Conservation (phyloP, 2,888 invertebrate genomes). For the Syritta pipiens region DNA sequence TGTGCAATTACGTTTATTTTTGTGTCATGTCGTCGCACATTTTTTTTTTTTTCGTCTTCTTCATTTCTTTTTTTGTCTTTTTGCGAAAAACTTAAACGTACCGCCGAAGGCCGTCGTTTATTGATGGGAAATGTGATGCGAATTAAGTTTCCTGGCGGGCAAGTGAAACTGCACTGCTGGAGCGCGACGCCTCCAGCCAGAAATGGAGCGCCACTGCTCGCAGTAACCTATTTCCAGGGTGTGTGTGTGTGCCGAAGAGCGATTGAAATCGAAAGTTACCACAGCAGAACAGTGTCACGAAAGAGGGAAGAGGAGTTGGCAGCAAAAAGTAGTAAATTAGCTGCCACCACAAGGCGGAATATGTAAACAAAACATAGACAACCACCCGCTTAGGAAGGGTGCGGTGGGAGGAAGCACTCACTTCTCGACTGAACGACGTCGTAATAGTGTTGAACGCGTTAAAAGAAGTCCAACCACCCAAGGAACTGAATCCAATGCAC, state of each 20-base stretch:
- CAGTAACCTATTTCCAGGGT: constrained; percentile 48
- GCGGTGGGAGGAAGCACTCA: neutral
- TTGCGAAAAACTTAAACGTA: no score
- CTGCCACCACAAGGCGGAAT: constrained; percentile 3
- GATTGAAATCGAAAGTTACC: constrained; percentile 58
- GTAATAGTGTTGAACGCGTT: no score
- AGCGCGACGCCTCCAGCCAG: neutral
- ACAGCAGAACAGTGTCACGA: constrained; percentile 50
- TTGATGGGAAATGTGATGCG: constrained; percentile 16
- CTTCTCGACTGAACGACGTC: constrained; percentile 7
- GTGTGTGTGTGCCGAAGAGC: constrained; percentile 22
- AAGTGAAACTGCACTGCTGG: constrained; percentile 15
- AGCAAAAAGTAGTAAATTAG: constrained; percentile 15
- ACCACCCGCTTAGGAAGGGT: neutral
- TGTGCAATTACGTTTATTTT: constrained; percentile 13
- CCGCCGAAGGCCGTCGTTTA: no score
- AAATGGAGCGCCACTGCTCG: constrained; percentile 11
- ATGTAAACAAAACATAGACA: constrained; percentile 17
- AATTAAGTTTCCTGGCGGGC: neutral
- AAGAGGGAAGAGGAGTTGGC: constrained; percentile 35
- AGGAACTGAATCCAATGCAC: no score
- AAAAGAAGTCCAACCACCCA: no score
- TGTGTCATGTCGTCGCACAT: neutral
- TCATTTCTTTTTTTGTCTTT: constrained; percentile 8
- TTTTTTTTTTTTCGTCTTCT: constrained; percentile 5